Evolutionary conservation across 2,888 invertebrate species (phyloP), one percentile per base, ranked within the genome.

Genomic region (Drosophila nr. perissopoda): DNA sequence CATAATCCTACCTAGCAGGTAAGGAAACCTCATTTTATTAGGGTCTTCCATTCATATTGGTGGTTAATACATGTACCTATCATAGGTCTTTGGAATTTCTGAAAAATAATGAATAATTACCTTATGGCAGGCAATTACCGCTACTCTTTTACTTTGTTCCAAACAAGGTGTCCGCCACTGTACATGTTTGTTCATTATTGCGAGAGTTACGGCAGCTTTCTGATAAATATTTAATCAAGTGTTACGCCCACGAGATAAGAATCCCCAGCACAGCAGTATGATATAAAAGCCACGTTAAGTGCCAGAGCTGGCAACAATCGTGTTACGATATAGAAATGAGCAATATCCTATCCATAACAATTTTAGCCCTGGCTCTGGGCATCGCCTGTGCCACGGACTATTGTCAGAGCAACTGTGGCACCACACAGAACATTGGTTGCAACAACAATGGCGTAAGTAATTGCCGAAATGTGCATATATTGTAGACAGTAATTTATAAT

Each of bases 141-240:
- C n/a, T n/a, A n/a, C n/a, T n/a, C n/a, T n/a, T n/a, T n/a, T n/a
- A n/a, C n/a, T n/a, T n/a, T n/a, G n/a, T n/a, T n/a, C n/a, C n/a
- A n/a, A n/a, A n/a, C n/a, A n/a, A n/a, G n/a, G n/a, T n/a, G n/a
- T n/a, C n/a, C n/a, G n/a, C n/a, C n/a, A n/a, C n/a, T n/a, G n/a
- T n/a, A n/a, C 18, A 29, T 25, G 38, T 49, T 51, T 40, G 48
- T 18, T 18, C 5, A 29, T 57, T 2, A 33, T 45, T 21, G 42
- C 31, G 34, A 25, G 45, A 52, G 27, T 21, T 62, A 59, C 42
- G 21, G 11, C 21, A 11, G 5, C 11, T 4, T n/a, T 21, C 6
- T 21, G 54, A 77, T 67, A 88, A 85, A 88, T 85, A 88, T 88
- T 85, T 88, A 66, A 77, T 59, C 86, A 84, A 80, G 63, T 88